A percentile compares a stretch with the other conserved stretches of the same genome.
phyloP scores from a whole-genome alignment of 53 echinoderm and acorn worm species.

The Arbacia lixula region DNA sequence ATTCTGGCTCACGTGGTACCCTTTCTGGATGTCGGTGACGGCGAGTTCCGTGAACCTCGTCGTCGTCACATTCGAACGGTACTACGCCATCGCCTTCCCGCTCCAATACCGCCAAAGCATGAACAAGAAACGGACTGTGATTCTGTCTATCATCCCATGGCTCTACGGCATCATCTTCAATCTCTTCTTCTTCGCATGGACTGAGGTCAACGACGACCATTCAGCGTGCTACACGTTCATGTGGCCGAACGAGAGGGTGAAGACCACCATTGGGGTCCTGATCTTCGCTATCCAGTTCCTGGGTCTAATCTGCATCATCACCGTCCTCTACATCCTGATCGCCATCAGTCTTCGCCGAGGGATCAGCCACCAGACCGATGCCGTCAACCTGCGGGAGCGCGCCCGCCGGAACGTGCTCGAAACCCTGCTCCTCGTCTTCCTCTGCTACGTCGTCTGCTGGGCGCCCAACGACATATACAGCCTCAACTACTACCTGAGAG shows the following conservation, averaged over 20 bases:
- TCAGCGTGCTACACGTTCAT: background rate
- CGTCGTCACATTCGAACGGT: slow-evolving; percentile 3
- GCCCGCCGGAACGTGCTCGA: slow-evolving; percentile 16
- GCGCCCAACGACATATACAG: slow-evolving; percentile 27
- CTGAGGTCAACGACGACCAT: background rate
- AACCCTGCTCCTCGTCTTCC: slow-evolving; percentile 7
- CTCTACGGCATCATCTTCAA: slow-evolving; percentile 23
- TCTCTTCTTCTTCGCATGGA: background rate
- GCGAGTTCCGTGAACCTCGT: slow-evolving; percentile 16
- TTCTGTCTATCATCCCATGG: background rate
- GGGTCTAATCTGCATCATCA: background rate
- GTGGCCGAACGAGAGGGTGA: background rate
- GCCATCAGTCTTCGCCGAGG: slow-evolving; percentile 1
- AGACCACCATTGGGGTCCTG: background rate
- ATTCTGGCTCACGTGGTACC: slow-evolving; percentile 24
- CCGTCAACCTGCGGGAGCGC: slow-evolving; percentile 21
- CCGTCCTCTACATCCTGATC: slow-evolving; percentile 2
- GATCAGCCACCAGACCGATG: background rate
- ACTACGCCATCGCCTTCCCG: slow-evolving; percentile 2
- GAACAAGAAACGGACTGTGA: background rate
- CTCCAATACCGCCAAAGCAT: slow-evolving; percentile 14
- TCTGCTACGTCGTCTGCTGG: slow-evolving; percentile 17
- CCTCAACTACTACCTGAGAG: slow-evolving; percentile 7
- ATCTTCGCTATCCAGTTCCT: slow-evolving; percentile 10
- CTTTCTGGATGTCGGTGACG: slow-evolving; percentile 8